Evolutionary conservation across 2,888 invertebrate genomes (phyloP), one percentile per base, ranked within the genome.

Genomic region (Philereme transversata): DNA sequence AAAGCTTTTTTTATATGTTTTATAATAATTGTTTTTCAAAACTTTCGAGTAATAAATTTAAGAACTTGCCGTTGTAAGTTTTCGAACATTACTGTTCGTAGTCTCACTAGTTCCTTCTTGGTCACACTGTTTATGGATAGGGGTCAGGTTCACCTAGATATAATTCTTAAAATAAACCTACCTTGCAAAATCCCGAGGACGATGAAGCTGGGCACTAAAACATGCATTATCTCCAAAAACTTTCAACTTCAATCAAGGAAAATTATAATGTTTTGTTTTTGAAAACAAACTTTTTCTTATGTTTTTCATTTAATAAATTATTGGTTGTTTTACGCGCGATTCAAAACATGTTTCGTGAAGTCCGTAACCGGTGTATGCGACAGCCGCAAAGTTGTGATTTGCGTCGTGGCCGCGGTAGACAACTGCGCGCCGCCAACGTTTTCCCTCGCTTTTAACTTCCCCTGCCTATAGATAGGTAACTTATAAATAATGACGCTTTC

Each of bases 381-480:
- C 56, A 51, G 40, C 55, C 44, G 33, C 36, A 41, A 45, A 5
- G 54, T 46, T 51, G 54, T 10, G 22, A 53, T 40, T 59, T 38
- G 41, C 59, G 54, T 47, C 57, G 51, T 58, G 60, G 56, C 49
- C 66, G 71, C 71, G 72, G 71, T 72, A 80, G 80, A 78, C 86
- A 81, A 88, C 86, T 86, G 87, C 77, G 75, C 70, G 77, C 71
- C 69, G 70, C 73, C 65, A 71, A 68, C 73, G 74, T 73, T 80
- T 84, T 84, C 84, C 84, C 84, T 81, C 81, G 82, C 81, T 84
- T 89, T 82, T 88, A 88, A 79, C 83, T n/a, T 77, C 77, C 78
- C 79, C 78, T 80, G 78, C 73, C 79, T 77, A 60, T 47, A 35
- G 49, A 52, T 44, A 11, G 22, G 9, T n/a, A 41, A 41, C 9